phyloP scores from a whole-genome alignment of 2,888 invertebrate species.

The Serrognathus titanus region DNA sequence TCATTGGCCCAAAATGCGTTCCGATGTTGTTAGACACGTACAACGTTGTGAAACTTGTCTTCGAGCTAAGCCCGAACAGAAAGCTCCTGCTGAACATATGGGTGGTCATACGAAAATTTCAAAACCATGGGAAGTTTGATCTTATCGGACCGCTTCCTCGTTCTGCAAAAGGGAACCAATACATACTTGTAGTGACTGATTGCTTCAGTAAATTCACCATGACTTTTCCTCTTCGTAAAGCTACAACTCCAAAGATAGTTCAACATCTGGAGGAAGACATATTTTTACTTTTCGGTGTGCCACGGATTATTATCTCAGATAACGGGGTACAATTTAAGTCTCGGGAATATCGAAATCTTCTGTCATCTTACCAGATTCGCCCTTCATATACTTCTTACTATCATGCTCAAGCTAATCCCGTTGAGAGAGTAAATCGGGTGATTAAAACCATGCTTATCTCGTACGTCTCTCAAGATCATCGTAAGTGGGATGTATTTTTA shows the following conservation, averaged over 20 bases:
- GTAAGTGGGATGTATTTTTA: constrained; percentile 24
- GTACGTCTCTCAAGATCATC: constrained; percentile 13
- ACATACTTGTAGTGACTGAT: not conserved
- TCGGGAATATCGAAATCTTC: too few species aligned
- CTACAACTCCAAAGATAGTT: not conserved
- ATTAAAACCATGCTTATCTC: too few species aligned
- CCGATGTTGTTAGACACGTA: not conserved
- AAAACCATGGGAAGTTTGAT: not conserved
- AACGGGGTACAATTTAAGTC: not conserved
- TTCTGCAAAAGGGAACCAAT: not conserved
- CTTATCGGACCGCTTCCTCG: not conserved
- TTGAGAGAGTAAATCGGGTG: too few species aligned
- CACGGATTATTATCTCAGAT: not conserved
- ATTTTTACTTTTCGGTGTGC: not conserved
- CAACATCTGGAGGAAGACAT: not conserved
- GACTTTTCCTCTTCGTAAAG: not conserved
- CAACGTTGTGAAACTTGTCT: not conserved
- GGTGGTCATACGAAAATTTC: not conserved
- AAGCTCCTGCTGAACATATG: not conserved
- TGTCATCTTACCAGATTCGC: too few species aligned
- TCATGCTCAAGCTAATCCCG: too few species aligned
- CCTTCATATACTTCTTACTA: too few species aligned
- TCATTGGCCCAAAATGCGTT: not conserved
- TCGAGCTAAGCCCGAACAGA: not conserved
- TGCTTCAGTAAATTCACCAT: not conserved